Evolutionary conservation across 2,797 vertebrate genomes (phyloP).

Genomic region (Orientallactaga sibirica): DNA sequence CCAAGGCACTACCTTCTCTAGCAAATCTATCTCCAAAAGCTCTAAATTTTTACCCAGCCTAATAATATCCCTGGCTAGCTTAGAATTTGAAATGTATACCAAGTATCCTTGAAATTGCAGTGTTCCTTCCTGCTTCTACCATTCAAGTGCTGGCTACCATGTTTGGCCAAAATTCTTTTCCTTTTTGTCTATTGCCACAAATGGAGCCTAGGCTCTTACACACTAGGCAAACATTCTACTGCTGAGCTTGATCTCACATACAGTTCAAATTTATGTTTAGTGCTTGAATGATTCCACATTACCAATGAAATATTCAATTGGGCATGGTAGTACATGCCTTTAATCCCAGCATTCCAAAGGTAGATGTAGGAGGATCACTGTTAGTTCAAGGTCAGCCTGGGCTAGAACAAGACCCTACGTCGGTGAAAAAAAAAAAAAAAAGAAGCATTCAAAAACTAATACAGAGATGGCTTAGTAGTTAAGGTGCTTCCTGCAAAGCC

Average conservation of each 20-base stretch:
- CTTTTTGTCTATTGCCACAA: background rate
- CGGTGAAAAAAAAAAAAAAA: too few species aligned
- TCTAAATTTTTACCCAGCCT: constrained; percentile 19
- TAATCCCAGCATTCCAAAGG: too few species aligned
- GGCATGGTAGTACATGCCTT: too few species aligned
- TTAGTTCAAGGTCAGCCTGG: too few species aligned
- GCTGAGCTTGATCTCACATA: background rate
- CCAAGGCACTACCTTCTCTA: background rate
- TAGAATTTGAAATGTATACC: too few species aligned
- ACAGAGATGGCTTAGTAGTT: too few species aligned
- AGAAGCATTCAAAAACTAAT: too few species aligned
- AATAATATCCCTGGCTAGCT: background rate
- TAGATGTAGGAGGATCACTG: too few species aligned
- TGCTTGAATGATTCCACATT: constrained; percentile 1
- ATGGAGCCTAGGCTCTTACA: too few species aligned
- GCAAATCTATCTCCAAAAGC: constrained; percentile 41
- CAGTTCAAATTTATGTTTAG: background rate
- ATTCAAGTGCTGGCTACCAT: too few species aligned
- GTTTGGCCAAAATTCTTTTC: background rate
- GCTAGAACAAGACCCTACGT: too few species aligned
- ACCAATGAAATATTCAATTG: background rate
- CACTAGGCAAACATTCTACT: background rate
- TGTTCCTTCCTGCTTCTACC: background rate
- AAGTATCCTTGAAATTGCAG: background rate
- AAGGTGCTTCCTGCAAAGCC: too few species aligned